Percentiles rank a stretch among this genome's conserved stretches.
These are phyloP conservation scores for Drosophila imparisetae DNA, from an alignment of 2,888 invertebrate genomes.

Conservation along the genomic window DNA sequence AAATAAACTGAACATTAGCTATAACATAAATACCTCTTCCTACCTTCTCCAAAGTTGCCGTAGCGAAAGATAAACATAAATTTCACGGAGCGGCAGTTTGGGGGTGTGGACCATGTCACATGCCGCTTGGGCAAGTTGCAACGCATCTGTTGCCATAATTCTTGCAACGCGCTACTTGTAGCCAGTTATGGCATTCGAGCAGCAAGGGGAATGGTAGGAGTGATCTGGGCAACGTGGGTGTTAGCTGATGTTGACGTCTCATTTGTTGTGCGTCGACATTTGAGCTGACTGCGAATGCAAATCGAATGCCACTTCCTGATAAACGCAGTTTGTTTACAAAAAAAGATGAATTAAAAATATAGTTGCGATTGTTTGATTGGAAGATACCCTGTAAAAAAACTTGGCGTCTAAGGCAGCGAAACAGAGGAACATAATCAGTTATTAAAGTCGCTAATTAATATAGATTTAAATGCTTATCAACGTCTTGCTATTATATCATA, in stretches of 20 bases:
- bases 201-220: neutral
- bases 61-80: constrained; percentile 67
- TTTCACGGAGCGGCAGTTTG: constrained; percentile 34
- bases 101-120: constrained; percentile 33
- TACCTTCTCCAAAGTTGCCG: constrained; percentile 6
- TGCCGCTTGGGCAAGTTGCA: constrained; percentile 49
- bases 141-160: constrained; percentile 79
- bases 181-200: constrained; percentile 29
- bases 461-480: neutral
- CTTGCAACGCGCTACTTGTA: constrained; percentile 62
- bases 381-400: neutral
- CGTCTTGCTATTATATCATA: neutral
- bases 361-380: neutral
- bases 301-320: constrained; percentile 28
- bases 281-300: constrained; percentile 37
- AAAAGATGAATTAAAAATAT: neutral
- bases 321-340: constrained; percentile 5
- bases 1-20: constrained; percentile 75
- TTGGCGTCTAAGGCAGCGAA: neutral
- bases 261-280: constrained; percentile 65
- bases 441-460: neutral
- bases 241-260: constrained; percentile 66
- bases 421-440: neutral
- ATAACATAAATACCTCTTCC: constrained; percentile 74
- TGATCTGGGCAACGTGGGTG: constrained; percentile 12